Percentiles rank a stretch among this genome's conserved stretches.
Evolutionary conservation across 1,140 invertebrate genomes (phyloP).

Genomic region (Gonatopus flavifemur): DNA sequence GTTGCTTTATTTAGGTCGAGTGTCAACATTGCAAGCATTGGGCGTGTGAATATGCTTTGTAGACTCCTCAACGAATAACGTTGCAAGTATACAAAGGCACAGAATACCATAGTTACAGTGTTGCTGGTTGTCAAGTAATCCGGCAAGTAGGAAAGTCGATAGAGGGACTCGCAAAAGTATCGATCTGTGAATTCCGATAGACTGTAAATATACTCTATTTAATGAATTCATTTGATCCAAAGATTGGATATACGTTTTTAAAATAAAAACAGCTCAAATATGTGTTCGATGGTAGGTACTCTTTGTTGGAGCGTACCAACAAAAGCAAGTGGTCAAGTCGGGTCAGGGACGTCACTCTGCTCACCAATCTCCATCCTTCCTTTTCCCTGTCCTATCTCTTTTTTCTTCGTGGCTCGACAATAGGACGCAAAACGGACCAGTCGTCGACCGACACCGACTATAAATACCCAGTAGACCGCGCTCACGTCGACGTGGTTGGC

Average conservation of each 20-base stretch:
- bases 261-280: no score
- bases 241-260: no score
- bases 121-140: no score
- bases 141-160: neutral
- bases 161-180: neutral
- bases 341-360: constrained; percentile 29
- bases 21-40: constrained; percentile 29
- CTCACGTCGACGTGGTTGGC: neutral
- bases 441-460: constrained; percentile 14
- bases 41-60: constrained; percentile 26
- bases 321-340: neutral
- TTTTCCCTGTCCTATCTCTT: neutral
- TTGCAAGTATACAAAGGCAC: constrained; percentile 28
- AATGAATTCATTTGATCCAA: no score
- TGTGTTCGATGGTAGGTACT: no score
- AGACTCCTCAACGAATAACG: constrained; percentile 26
- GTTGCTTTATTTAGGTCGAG: constrained; percentile 39
- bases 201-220: no score
- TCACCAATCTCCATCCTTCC: constrained; percentile 16
- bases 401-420: constrained; percentile 14
- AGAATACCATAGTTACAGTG: no score
- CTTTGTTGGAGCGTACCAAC: no score
- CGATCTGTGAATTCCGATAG: no score
- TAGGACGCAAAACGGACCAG: constrained; percentile 22
- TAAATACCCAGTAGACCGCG: no score